Base-by-base conservation (phyloP, 1,140 invertebrate species). In the Aphelenchoides besseyi region DNA sequence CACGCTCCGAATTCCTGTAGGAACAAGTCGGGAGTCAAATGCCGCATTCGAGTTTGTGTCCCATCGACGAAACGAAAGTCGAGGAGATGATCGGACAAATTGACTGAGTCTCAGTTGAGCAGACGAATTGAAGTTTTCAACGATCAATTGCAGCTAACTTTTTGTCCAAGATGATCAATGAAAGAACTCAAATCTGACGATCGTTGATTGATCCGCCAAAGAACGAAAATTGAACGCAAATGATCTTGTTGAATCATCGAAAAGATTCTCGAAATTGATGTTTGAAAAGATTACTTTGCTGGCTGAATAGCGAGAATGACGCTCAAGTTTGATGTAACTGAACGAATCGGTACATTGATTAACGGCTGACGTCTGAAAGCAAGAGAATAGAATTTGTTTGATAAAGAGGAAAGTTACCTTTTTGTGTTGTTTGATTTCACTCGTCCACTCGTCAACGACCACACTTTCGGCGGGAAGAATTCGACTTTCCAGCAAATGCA, bases 311-410 rank as follows among this genome's bases (percentile, higher is more conserved):
- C 36, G 16, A 66, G n/a, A 32, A 66, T 66, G 12, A 66, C 3
- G 12, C 12, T 37, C 9, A 66, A 37, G 32, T 66, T 66, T 37
- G 30, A 36, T 16, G 63, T n/a, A 12, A 66, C 0, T 23, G 63
- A 66, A 29, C 63, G 63, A 32, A 66, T 66, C 30, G 63, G 63
- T 16, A 66, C 36, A 33, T 66, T 37, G 3, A 26, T 12, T 33
- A 26, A 66, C 16, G 36, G 18, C 63, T 66, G 48, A 66, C 30
- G 36, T 33, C 30, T 33, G 23, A 12, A 8, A 59, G 18, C 9
- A 59, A n/a, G n/a, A n/a, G n/a, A n/a, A n/a, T n/a, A 9, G n/a
- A n/a, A n/a, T n/a, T n/a, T 48, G 1, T 1, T 52, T 2, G 48
- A 1, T 1, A 61, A 1, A 1, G 2, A 30, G n/a, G 0, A 1